phyloP scores from a whole-genome alignment of 2,888 invertebrate genomes.

The Holacanthella duospinosa region DNA sequence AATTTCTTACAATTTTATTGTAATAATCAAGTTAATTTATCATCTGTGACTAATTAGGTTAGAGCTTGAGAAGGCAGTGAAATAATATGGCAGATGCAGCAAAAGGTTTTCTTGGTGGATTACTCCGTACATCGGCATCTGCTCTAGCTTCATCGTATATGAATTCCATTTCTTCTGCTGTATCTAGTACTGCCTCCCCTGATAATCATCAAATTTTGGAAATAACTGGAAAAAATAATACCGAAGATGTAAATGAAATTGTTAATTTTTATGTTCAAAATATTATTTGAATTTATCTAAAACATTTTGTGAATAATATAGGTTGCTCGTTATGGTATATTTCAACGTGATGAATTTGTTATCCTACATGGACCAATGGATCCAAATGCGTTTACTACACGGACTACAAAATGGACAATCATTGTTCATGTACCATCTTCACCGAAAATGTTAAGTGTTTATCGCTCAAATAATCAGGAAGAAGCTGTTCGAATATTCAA shows the following conservation, averaged over 20 bases:
- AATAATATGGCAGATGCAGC: neutral
- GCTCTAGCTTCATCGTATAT: neutral
- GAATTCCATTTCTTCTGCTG: neutral
- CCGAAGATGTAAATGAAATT: neutral
- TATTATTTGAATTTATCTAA: neutral
- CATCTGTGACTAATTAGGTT: too few species aligned
- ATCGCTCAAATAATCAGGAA: slow-evolving; percentile 14
- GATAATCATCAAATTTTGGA: neutral
- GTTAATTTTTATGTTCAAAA: neutral
- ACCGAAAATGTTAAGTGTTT: slow-evolving; percentile 27
- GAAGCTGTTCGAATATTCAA: slow-evolving; percentile 24
- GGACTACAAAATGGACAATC: slow-evolving; percentile 20
- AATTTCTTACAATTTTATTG: too few species aligned
- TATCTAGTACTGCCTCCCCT: neutral
- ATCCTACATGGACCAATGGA: slow-evolving; percentile 27
- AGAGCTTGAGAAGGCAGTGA: too few species aligned
- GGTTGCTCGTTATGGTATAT: slow-evolving; percentile 23
- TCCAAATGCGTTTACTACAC: neutral
- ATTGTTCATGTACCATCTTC: slow-evolving; percentile 29
- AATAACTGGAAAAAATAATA: neutral
- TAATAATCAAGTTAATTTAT: too few species aligned
- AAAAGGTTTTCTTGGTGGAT: neutral
- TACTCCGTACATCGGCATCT: neutral
- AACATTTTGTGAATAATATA: neutral
- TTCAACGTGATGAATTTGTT: slow-evolving; percentile 15